Evolutionary conservation across 2,113 vertebrate genomes (phyloP).

Genomic region (Anolis carolinensis): DNA sequence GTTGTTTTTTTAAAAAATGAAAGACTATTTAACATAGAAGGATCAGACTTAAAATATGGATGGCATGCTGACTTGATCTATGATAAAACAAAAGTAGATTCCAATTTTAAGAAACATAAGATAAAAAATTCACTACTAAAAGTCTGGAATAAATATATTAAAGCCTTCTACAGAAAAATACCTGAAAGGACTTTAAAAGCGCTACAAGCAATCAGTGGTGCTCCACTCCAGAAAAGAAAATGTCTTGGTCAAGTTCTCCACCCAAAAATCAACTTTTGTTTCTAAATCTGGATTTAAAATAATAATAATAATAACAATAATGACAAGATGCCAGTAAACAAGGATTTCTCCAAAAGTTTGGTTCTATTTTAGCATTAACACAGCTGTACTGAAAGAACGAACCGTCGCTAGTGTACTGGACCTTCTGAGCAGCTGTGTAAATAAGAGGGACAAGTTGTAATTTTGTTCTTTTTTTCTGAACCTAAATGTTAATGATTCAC

Average conservation of each 20-base stretch:
- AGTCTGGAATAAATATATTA: no score
- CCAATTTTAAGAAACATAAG: no score
- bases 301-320: no score
- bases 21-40: no score
- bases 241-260: background rate
- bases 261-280: background rate
- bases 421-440: background rate
- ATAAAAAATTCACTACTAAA: no score
- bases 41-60: no score
- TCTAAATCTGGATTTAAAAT: background rate
- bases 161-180: no score
- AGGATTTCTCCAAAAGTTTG: conserved; percentile 12
- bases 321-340: conserved; percentile 6
- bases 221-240: background rate
- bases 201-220: no score
- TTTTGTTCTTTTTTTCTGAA: conserved; percentile 6
- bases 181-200: no score
- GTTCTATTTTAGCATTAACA: conserved; percentile 1
- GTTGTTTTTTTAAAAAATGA: no score
- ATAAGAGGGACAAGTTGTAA: background rate
- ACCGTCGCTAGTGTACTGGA: background rate
- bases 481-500: background rate
- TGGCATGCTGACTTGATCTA: no score
- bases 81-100: no score
- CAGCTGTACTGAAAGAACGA: background rate